Evolutionary conservation across 2,888 invertebrate species (phyloP).

Genomic region (Ernsta delagoae): DNA sequence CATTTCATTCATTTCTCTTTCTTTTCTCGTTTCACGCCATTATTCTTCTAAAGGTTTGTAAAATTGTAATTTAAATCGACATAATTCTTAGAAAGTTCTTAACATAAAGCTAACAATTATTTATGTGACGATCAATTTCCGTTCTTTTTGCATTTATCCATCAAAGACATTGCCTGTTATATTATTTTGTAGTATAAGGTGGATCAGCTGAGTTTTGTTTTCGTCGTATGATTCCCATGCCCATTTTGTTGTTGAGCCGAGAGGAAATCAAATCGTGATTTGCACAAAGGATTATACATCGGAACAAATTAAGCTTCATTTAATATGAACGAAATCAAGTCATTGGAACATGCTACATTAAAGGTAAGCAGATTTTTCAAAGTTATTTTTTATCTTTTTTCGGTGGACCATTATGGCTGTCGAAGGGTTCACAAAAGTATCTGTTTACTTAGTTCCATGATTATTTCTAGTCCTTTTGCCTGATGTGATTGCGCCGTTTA

Average conservation of each 20-base stretch:
- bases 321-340: slow-evolving; percentile 95
- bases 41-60: too few species aligned
- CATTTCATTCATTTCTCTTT: too few species aligned
- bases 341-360: slow-evolving; percentile 97
- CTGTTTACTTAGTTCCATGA: too few species aligned
- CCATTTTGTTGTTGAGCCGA: slow-evolving; percentile 6
- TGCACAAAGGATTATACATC: background rate
- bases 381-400: slow-evolving; percentile 11
- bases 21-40: too few species aligned
- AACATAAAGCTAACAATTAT: too few species aligned
- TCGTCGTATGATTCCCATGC: slow-evolving; percentile 51
- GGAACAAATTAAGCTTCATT: slow-evolving; percentile 8
- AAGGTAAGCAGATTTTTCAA: slow-evolving; percentile 86
- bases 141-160: background rate
- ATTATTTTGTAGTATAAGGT: slow-evolving; percentile 8
- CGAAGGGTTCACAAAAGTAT: too few species aligned
- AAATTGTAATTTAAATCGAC: too few species aligned
- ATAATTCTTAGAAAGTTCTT: background rate
- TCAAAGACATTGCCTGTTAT: background rate
- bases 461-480: too few species aligned
- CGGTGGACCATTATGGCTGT: too few species aligned
- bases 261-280: background rate
- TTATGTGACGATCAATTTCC: too few species aligned
- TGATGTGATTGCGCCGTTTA: too few species aligned
- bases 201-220: slow-evolving; percentile 83